Percentiles rank a stretch among this genome's conserved stretches.
Conservation (phyloP, 2,888 invertebrate species). For the Archips crataeganus region DNA sequence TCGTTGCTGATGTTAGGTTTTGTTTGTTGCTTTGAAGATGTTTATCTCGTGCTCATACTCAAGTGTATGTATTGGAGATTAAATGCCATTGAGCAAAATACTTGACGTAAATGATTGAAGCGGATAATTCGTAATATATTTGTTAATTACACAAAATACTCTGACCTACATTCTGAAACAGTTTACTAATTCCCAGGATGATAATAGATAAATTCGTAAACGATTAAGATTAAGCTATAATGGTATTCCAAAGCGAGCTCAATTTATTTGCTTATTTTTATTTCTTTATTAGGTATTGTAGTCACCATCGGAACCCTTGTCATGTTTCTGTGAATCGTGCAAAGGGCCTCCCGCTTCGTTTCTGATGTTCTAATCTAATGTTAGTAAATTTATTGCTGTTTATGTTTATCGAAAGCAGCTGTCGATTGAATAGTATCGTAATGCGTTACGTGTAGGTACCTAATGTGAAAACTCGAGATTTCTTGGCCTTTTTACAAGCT, state of each 20-base stretch:
- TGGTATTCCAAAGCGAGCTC: not conserved
- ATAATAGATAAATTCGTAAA: too few species aligned
- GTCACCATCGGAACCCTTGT: not conserved
- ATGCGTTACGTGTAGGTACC: not conserved
- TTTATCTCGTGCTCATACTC: constrained; percentile 18
- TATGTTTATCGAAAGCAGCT: not conserved
- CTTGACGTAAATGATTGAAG: not conserved
- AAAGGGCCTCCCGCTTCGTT: constrained; percentile 21
- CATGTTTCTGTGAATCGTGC: constrained; percentile 16
- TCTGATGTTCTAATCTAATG: constrained; percentile 1
- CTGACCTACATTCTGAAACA: not conserved
- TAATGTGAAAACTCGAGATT: not conserved
- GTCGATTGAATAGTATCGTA: not conserved
- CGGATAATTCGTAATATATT: not conserved
- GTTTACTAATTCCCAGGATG: too few species aligned
- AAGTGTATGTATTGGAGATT: constrained; percentile 10
- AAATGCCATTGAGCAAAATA: not conserved
- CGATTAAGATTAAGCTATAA: too few species aligned
- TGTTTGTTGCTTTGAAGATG: constrained; percentile 24
- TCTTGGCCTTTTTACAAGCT: not conserved
- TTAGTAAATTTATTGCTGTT: constrained; percentile 6
- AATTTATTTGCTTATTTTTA: too few species aligned
- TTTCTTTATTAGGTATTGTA: not conserved
- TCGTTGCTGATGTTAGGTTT: constrained; percentile 30
- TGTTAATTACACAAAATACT: not conserved